phyloP scores from a whole-genome alignment of 2,888 invertebrate genomes.

The Tubulanus polymorphus region DNA sequence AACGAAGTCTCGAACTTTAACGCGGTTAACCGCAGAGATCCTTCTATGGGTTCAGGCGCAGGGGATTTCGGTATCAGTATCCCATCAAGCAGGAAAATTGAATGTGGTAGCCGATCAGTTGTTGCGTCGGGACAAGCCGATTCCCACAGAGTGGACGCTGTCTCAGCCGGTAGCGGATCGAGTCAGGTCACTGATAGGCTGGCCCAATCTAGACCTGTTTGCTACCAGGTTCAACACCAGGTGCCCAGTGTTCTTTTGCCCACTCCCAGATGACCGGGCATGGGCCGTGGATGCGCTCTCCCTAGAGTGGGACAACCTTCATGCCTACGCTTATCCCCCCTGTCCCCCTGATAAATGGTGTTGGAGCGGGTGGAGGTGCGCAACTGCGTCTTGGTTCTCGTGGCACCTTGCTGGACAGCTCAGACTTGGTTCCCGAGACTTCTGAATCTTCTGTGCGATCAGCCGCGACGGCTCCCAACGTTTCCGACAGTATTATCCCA shows the following conservation, averaged over 20 bases:
- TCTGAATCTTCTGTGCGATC: background rate
- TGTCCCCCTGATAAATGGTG: too few relatives aligned
- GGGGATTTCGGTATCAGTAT: conserved; percentile 14
- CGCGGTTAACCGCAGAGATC: background rate
- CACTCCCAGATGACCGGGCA: too few relatives aligned
- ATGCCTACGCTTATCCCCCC: conserved; percentile 13
- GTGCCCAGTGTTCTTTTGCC: conserved; percentile 36
- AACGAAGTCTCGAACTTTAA: conserved; percentile 16
- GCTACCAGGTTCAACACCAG: conserved; percentile 46
- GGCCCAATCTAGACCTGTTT: too few relatives aligned
- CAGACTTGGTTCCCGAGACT: background rate
- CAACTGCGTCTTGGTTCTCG: conserved; percentile 1
- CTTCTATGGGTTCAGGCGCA: background rate
- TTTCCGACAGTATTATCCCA: too few relatives aligned
- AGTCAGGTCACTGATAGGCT: conserved; percentile 3
- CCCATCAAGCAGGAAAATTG: conserved; percentile 12
- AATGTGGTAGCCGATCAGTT: conserved; percentile 17
- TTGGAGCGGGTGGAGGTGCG: conserved; percentile 7
- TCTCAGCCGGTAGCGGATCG: conserved; percentile 10
- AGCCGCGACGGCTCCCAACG: background rate
- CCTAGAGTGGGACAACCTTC: conserved; percentile 8
- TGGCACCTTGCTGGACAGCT: background rate
- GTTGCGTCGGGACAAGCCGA: conserved; percentile 6
- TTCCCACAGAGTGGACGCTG: conserved; percentile 18
- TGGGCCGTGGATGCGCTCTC: conserved; percentile 12